Evolutionary conservation across 2,113 vertebrate species (phyloP), one percentile per base, ranked within the genome.

Genomic region (Eptesicus fuscus): DNA sequence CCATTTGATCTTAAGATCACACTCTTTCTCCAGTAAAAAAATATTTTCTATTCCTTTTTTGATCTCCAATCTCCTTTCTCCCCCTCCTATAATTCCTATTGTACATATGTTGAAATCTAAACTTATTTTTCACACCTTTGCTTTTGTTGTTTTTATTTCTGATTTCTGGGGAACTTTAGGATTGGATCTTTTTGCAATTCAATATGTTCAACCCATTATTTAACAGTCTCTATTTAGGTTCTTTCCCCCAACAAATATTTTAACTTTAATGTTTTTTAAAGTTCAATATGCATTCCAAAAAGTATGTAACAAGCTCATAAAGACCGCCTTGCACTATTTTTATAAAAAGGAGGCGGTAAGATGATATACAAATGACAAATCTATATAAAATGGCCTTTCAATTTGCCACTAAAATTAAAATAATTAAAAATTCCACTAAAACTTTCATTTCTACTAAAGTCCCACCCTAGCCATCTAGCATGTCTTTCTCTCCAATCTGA

Each of bases 341-440:
- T 53, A 71, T 69, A 83, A 89, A 95, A 84, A 71, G 18, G 16
- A 47, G 67, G 51, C 40, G 56, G 25, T 42, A 94, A 82, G 67
- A 69, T 61, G 14, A 47, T 40, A 47, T 49, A 70, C 14, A 16
- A 69, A 84, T 84, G 61, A 67, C 28, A 70, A 61, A 94, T 18
- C 16, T 63, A 78, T 40, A 61, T 42, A 78, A 69, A 70, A 83
- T 40, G 49, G 2, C 23, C 56, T 88, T 86, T 61, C 17, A 22
- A n/a, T 42, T 93, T 84, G 47, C 73, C 44, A 73, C 28, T 78
- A 78, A 76, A 35, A 87, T 74, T 73, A 67, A 91, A 51, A 65
- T 71, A 77, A 67, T 88, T 95, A 49, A 73, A 88, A 94, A 83
- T 88, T 67, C 22, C n/a, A 59, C 23, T 63, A 40, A 91, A 83